phyloP scores from a whole-genome alignment of 2,797 vertebrate species.

The Coregonus sp. region DNA sequence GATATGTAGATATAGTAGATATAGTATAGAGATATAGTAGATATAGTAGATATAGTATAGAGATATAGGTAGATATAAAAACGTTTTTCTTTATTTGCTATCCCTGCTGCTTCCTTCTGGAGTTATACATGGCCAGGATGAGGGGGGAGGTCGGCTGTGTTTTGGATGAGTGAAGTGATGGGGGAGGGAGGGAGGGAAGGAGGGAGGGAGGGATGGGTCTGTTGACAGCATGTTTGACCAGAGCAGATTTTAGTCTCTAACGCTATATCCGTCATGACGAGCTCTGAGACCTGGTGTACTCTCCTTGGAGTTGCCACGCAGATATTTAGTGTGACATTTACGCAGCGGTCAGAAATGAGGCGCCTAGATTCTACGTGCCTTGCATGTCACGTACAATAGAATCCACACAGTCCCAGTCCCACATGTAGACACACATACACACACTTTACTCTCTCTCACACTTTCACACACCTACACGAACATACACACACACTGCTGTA shows the following conservation, averaged over 20 bases:
- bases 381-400: too few relatives aligned
- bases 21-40: too few relatives aligned
- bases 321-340: neutral
- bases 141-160: neutral
- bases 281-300: conserved; percentile 38
- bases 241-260: neutral
- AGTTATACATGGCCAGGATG: too few relatives aligned
- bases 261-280: conserved; percentile 31
- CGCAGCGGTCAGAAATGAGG: too few relatives aligned
- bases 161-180: neutral
- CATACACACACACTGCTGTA: neutral
- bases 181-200: conserved; percentile 12
- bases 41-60: too few relatives aligned
- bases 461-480: neutral
- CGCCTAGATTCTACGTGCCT: too few relatives aligned
- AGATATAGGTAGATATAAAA: too few relatives aligned
- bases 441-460: conserved; percentile 19
- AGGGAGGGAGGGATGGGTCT: conserved; percentile 9
- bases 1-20: too few relatives aligned
- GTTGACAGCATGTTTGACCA: neutral
- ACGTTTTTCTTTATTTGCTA: neutral
- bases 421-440: conserved; percentile 1
- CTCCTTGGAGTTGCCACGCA: conserved; percentile 11
- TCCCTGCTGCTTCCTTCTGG: too few relatives aligned
- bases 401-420: neutral